These are phyloP conservation scores for Actenoides hombroni DNA, from an alignment of 2,113 vertebrate species.

Conservation along the genomic window DNA sequence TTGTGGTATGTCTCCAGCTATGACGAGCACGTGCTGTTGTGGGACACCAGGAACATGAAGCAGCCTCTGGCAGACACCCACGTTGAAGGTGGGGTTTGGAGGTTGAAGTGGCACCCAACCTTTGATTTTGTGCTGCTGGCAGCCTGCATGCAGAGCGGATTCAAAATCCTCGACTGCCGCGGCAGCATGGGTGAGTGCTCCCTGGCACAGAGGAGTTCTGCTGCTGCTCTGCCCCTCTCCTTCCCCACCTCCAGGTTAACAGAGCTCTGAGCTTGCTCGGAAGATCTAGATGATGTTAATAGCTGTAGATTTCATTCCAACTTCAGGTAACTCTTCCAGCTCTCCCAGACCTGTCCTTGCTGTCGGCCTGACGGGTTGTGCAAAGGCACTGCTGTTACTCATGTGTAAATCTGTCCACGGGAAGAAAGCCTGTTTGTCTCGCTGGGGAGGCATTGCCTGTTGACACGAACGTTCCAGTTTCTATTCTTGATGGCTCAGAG, in stretches of 20 bases:
- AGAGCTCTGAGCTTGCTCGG: background rate
- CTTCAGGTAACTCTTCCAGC: background rate
- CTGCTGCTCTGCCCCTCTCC: background rate
- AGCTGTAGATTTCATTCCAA: background rate
- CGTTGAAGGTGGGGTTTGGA: constrained; percentile 88
- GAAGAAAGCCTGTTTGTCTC: background rate
- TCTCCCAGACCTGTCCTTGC: background rate
- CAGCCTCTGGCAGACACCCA: constrained; percentile 81
- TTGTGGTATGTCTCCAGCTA: constrained; percentile 75
- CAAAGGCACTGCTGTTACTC: background rate
- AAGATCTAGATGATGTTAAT: background rate
- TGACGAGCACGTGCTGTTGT: constrained; percentile 88
- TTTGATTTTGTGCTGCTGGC: constrained; percentile 84
- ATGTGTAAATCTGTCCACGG: background rate
- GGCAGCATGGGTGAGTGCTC: constrained; percentile 75
- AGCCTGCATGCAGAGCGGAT: constrained; percentile 92
- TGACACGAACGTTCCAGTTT: accelerated
- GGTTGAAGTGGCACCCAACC: constrained; percentile 92
- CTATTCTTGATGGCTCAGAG: background rate
- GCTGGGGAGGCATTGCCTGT: background rate
- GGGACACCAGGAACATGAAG: constrained; percentile 89
- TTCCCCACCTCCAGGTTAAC: accelerated
- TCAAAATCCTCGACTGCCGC: constrained; percentile 86
- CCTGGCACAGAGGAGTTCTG: background rate
- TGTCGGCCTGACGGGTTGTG: background rate